A percentile compares a stretch with the other conserved stretches of the same genome.
Conservation (phyloP, 1,140 invertebrate genomes). For the Hylaeus anthracinus region DNA sequence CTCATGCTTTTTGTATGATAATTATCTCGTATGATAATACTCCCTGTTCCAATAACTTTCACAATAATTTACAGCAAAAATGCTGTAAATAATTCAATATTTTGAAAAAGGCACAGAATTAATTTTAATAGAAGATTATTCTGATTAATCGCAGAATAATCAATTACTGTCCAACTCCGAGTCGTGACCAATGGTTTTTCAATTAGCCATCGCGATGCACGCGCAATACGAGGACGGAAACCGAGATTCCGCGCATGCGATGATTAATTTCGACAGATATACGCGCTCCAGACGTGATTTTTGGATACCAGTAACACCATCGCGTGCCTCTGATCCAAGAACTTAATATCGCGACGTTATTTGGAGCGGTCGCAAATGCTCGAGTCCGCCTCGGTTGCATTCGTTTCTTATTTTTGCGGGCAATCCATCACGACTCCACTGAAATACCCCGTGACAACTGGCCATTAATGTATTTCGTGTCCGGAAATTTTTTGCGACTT, state of each 20-base stretch:
- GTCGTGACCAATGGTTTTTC: neutral
- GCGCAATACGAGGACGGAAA: neutral
- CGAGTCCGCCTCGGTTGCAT: neutral
- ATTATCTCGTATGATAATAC: too few species aligned
- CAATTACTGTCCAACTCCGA: too few species aligned
- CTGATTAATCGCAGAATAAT: too few species aligned
- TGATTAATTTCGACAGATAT: constrained; percentile 29
- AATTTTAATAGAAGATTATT: too few species aligned
- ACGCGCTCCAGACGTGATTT: constrained; percentile 24
- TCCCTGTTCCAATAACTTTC: too few species aligned
- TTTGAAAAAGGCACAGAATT: too few species aligned
- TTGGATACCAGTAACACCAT: constrained; percentile 24
- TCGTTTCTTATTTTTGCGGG: constrained; percentile 41
- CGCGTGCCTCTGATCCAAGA: constrained; percentile 37
- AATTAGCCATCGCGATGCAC: neutral
- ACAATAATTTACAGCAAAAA: too few species aligned
- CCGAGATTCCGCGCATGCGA: neutral
- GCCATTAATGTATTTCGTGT: constrained; percentile 37
- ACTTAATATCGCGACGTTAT: constrained; percentile 42
- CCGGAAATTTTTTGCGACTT: neutral
- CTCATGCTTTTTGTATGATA: too few species aligned
- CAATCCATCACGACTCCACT: constrained; percentile 39
- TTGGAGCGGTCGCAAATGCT: constrained; percentile 52
- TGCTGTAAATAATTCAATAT: too few species aligned
- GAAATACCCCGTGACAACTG: constrained; percentile 35